Conservation (phyloP, 2,797 vertebrate species). For the Toxotes lorentzi region DNA sequence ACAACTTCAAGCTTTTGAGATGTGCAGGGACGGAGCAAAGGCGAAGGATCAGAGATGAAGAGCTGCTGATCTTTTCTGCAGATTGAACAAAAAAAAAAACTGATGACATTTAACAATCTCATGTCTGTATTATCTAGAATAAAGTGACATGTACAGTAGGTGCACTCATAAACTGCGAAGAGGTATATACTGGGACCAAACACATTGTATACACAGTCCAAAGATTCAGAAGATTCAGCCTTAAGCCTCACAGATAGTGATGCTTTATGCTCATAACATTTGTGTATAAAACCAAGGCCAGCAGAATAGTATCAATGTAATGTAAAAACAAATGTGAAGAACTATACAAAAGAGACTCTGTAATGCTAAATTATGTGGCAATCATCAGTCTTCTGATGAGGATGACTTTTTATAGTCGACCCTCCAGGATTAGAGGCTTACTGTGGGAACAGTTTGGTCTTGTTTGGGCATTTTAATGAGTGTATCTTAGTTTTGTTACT, state of each 20-base stretch:
- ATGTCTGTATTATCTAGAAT: slow-evolving; percentile 3
- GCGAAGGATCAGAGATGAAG: slow-evolving; percentile 21
- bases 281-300: not conserved
- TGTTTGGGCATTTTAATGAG: slow-evolving; percentile 32
- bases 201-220: not conserved
- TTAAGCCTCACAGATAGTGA: not conserved
- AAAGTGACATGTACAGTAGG: not conserved
- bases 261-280: not conserved
- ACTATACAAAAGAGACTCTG: not conserved
- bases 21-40: slow-evolving; percentile 23
- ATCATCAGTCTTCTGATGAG: not conserved
- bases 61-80: slow-evolving; percentile 10
- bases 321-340: not conserved
- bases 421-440: slow-evolving; percentile 6
- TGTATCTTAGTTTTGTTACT: slow-evolving; percentile 29
- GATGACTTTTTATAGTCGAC: not conserved
- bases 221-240: not conserved
- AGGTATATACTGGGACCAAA: not conserved
- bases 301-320: not conserved
- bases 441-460: slow-evolving; percentile 11
- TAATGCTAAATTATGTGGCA: not conserved
- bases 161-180: not conserved
- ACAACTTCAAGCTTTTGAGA: slow-evolving; percentile 36
- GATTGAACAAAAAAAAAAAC: slow-evolving; percentile 9
- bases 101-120: not conserved